These are phyloP conservation scores for Pseudococcus longispinus DNA, from an alignment of 2,888 invertebrate species.

Conservation along the genomic window DNA sequence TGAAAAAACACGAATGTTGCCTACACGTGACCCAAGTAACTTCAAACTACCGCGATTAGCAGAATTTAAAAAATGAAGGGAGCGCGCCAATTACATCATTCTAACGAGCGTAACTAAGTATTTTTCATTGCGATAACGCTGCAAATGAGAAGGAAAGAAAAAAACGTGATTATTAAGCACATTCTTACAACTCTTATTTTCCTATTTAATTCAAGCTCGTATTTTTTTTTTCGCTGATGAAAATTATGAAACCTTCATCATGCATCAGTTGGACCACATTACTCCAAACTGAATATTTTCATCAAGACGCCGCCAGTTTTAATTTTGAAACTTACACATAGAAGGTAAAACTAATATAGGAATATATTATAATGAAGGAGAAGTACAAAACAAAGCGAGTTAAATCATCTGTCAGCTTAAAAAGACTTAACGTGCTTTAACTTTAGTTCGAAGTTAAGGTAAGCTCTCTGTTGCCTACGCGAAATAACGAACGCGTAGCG, in stretches of 20 bases:
- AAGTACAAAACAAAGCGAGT: constrained; percentile 43
- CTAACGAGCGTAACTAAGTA: not conserved
- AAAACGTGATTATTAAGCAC: not conserved
- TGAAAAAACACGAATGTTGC: too few species aligned
- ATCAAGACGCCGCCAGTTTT: not conserved
- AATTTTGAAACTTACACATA: not conserved
- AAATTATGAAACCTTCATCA: not conserved
- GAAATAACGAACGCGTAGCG: constrained; percentile 44
- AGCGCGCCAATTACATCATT: not conserved
- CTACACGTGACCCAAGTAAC: not conserved
- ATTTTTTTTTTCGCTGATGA: not conserved
- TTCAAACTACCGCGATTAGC: not conserved
- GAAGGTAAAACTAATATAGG: constrained; percentile 29
- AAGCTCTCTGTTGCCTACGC: constrained; percentile 19
- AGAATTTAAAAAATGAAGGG: not conserved
- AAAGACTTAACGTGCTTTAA: constrained; percentile 53
- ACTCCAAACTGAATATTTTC: not conserved
- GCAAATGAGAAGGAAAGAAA: not conserved
- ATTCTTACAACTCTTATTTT: not conserved
- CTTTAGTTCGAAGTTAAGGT: constrained; percentile 47
- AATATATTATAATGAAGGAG: constrained; percentile 37
- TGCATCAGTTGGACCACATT: not conserved
- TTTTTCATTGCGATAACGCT: not conserved
- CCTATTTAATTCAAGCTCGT: not conserved
- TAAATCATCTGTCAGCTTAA: constrained; percentile 56